Percentiles rank a stretch among this genome's conserved stretches.
These are phyloP conservation scores for Apis cerana DNA, from an alignment of 1,140 invertebrate genomes.

Conservation along the genomic window DNA sequence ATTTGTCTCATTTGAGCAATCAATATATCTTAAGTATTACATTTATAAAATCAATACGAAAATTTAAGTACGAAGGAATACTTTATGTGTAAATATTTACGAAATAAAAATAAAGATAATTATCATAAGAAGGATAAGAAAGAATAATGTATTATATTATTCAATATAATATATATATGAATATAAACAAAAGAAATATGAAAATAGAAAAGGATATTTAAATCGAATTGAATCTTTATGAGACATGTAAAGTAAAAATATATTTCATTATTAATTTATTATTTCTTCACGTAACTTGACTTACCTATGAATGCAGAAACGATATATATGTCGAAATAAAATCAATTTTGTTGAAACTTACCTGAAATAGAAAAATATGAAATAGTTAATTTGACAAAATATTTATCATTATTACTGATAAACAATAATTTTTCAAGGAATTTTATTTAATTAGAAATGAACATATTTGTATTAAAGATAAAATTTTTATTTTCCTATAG, in stretches of 20 bases:
- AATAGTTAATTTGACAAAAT: not conserved
- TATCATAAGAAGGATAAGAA: slow-evolving; percentile 11
- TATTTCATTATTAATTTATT: slow-evolving; percentile 3
- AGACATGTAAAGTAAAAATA: not conserved
- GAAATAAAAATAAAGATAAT: slow-evolving; percentile 52
- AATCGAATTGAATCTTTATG: not conserved
- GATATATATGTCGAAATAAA: not conserved
- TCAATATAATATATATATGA: not conserved
- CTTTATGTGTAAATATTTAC: slow-evolving; percentile 73
- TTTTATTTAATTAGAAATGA: too few species aligned
- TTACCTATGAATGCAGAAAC: not conserved
- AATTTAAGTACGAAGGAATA: slow-evolving; percentile 14
- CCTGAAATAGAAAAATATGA: slow-evolving; percentile 12
- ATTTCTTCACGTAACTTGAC: not conserved
- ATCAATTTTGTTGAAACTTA: not conserved
- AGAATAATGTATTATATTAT: slow-evolving; percentile 17
- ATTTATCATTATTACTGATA: too few species aligned
- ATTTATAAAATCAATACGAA: too few species aligned
- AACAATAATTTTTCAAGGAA: too few species aligned
- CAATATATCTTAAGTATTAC: too few species aligned
- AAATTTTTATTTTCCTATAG: too few species aligned
- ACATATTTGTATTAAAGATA: too few species aligned
- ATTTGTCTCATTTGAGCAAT: too few species aligned
- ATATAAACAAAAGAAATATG: not conserved
- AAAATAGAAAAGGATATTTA: not conserved